A percentile compares a stretch with the other conserved stretches of the same genome.
These are phyloP conservation scores for Ptilonorhynchus violaceus DNA, from an alignment of 2,113 vertebrate species.

Conservation along the genomic window DNA sequence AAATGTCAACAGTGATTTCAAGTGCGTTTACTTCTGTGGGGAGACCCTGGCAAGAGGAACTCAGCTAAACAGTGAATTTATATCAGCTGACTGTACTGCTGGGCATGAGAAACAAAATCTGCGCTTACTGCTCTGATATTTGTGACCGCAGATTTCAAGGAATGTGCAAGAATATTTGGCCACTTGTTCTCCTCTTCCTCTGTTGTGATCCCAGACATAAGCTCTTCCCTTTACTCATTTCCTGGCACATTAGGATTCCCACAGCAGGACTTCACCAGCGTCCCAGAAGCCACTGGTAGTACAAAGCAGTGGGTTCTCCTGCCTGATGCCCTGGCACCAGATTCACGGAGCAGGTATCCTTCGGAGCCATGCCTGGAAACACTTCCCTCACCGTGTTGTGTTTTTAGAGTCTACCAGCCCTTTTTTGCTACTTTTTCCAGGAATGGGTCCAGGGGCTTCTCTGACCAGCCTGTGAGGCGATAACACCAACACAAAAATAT, in stretches of 20 bases:
- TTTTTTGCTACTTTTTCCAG: neutral
- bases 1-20: neutral
- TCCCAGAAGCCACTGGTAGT: fast-evolving
- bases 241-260: fast-evolving
- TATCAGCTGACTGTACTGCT: neutral
- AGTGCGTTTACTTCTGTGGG: neutral
- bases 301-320: neutral
- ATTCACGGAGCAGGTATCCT: neutral
- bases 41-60: neutral
- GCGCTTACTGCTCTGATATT: neutral
- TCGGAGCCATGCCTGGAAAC: neutral
- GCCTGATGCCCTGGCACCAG: neutral
- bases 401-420: neutral
- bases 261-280: neutral
- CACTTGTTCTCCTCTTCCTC: neutral
- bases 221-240: neutral
- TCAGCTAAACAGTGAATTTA: neutral
- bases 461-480: neutral
- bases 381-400: neutral
- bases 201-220: neutral
- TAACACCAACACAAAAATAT: neutral
- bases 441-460: neutral
- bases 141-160: neutral
- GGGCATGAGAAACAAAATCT: neutral
- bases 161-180: neutral